Evolutionary conservation across 2,113 vertebrate genomes (phyloP).

Genomic region (Aptenodytes forsteri): DNA sequence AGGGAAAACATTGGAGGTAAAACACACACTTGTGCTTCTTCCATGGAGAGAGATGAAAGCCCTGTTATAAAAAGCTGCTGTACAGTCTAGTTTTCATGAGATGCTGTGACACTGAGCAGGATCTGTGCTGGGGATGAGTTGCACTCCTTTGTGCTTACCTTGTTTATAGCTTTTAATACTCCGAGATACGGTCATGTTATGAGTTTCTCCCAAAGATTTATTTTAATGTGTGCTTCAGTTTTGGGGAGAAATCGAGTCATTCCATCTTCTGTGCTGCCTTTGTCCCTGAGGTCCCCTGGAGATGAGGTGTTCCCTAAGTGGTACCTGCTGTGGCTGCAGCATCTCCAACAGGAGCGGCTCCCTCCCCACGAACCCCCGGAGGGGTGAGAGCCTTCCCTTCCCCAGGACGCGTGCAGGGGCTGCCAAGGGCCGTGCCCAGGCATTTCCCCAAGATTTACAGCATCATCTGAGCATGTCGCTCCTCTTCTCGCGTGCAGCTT

Average conservation of each 20-base stretch:
- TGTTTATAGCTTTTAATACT: neutral
- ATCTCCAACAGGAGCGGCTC: neutral
- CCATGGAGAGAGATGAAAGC: neutral
- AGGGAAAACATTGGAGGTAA: neutral
- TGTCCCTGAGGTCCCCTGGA: neutral
- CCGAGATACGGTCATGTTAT: neutral
- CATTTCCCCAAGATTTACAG: neutral
- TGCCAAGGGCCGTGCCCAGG: neutral
- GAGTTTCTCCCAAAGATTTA: neutral
- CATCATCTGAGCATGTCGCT: neutral
- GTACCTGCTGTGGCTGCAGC: neutral
- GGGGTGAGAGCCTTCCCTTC: neutral
- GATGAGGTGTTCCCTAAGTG: neutral
- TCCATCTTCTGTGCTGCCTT: constrained; percentile 17
- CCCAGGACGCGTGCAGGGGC: neutral
- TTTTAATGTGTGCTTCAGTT: neutral
- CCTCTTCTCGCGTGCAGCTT: neutral
- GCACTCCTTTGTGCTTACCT: neutral
- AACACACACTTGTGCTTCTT: neutral
- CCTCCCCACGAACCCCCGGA: neutral
- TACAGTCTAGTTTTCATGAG: neutral
- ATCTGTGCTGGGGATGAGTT: neutral
- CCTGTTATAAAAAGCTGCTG: neutral
- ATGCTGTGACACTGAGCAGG: neutral
- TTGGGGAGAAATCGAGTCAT: neutral